Base-by-base conservation (phyloP, 2,888 invertebrate species). In the Hoplodrina blanda region DNA sequence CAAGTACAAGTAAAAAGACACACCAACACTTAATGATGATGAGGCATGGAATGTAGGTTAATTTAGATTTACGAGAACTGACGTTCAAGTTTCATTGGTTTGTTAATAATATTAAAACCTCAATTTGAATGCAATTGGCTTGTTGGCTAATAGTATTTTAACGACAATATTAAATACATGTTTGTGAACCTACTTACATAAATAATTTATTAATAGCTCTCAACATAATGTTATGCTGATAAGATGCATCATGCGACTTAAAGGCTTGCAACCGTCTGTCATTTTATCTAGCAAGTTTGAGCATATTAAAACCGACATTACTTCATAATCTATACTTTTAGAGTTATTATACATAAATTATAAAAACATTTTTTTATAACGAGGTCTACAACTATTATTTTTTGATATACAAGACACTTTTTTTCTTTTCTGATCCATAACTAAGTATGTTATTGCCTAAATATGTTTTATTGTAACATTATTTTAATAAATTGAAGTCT, bases 241-340 rank as follows among this genome's bases (percentile, higher is more conserved):
- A 50, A 50, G 41, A 6, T 52, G 56, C 64, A 52, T 44, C 11
- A 25, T 20, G 25, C 0, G 17, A 30, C 25, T 53, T 64, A 57
- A 46, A 73, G 33, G 46, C 37, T 73, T 53, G 46, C 64, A 63
- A 64, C 37, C 10, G 52, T 57, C 65, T 74, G 37, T 72, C 52
- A 74, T 46, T 62, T 33, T 46, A 70, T 69, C 44, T 57, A 8
- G 30, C 44, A 50, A 56, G 37, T 50, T 8, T 50, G 17, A 41
- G 41, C 4, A 1, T 20, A 13, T n/a, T 41, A 33, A 56, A 20
- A 33, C 17, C 44, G 15, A 33, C 37, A 5, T 11, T 49, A 55
- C 2, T 20, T 19, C 13, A 49, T 8, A 15, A 69, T 70, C 44
- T 70, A 13, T 68, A 54, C 37, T 49, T 49, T 17, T 0, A 19